Conservation (phyloP, 2,888 invertebrate species). For the Chrysolina oricalcia region DNA sequence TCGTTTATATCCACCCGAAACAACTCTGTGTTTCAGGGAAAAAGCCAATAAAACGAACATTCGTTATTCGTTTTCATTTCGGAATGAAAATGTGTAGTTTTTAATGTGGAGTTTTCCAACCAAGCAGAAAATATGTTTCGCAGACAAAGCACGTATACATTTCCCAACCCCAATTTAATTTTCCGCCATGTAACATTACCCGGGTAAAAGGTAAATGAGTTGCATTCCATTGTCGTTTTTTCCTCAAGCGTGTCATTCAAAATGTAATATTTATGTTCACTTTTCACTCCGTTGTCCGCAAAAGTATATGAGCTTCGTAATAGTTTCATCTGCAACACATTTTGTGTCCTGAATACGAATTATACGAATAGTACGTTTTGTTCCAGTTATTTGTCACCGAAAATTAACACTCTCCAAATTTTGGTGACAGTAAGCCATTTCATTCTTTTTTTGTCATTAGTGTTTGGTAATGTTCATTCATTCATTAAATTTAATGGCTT, state of each 20-base stretch:
- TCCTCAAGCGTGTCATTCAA: conserved; percentile 54
- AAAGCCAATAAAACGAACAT: neutral
- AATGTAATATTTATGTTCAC: conserved; percentile 32
- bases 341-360: conserved; percentile 26
- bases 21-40: neutral
- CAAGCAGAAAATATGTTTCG: conserved; percentile 68
- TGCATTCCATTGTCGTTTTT: conserved; percentile 61
- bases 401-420: neutral
- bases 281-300: conserved; percentile 16
- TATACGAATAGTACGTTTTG: conserved; percentile 16
- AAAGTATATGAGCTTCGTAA: conserved; percentile 33
- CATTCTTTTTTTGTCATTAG: neutral
- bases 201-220: conserved; percentile 61
- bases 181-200: conserved; percentile 66
- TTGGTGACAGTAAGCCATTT: neutral
- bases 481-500: no score
- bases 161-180: conserved; percentile 65
- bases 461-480: neutral
- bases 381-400: conserved; percentile 14
- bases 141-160: conserved; percentile 55
- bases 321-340: conserved; percentile 34
- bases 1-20: neutral
- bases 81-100: conserved; percentile 33
- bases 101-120: conserved; percentile 59
- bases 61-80: neutral